Evolutionary conservation across 2,113 vertebrate genomes (phyloP).

Genomic region (Seriola quinqueradiata): DNA sequence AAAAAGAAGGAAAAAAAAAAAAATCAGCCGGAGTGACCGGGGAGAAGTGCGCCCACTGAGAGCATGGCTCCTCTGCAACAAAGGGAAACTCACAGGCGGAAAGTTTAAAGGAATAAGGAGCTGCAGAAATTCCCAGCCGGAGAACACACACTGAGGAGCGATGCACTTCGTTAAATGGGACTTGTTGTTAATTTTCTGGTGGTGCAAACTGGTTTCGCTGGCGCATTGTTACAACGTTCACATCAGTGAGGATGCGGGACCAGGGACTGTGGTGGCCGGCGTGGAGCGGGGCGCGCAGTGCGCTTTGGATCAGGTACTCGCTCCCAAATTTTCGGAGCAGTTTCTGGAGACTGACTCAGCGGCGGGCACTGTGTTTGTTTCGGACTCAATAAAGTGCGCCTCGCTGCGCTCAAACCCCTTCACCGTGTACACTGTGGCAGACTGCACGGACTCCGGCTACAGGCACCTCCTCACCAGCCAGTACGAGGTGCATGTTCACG

Average conservation of each 20-base stretch:
- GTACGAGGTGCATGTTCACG: constrained; percentile 83
- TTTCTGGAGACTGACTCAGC: constrained; percentile 75
- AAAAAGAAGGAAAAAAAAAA: no score
- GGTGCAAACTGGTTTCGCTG: constrained; percentile 63
- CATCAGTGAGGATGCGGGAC: constrained; percentile 74
- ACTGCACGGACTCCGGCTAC: constrained; percentile 76
- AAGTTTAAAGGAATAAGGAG: constrained; percentile 77
- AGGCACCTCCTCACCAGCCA: constrained; percentile 80
- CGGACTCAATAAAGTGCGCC: constrained; percentile 71
- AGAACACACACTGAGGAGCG: constrained; percentile 66
- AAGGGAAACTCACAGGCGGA: constrained; percentile 75
- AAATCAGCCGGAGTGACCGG: constrained; percentile 36
- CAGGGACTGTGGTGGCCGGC: constrained; percentile 67
- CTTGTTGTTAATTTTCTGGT: constrained; percentile 76
- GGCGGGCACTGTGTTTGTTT: constrained; percentile 72
- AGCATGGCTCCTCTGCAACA: constrained; percentile 82
- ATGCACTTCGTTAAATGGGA: constrained; percentile 77
- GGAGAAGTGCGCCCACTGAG: constrained; percentile 55
- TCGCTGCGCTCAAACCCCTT: constrained; percentile 81
- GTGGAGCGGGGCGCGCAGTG: constrained; percentile 74
- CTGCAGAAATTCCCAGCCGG: constrained; percentile 29
- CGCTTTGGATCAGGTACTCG: constrained; percentile 81
- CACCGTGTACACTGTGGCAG: constrained; percentile 76
- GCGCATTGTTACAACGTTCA: constrained; percentile 75
- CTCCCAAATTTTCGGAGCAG: constrained; percentile 72